Conservation (phyloP, 2,797 vertebrate genomes). For the Oceanodroma leucorhoa region DNA sequence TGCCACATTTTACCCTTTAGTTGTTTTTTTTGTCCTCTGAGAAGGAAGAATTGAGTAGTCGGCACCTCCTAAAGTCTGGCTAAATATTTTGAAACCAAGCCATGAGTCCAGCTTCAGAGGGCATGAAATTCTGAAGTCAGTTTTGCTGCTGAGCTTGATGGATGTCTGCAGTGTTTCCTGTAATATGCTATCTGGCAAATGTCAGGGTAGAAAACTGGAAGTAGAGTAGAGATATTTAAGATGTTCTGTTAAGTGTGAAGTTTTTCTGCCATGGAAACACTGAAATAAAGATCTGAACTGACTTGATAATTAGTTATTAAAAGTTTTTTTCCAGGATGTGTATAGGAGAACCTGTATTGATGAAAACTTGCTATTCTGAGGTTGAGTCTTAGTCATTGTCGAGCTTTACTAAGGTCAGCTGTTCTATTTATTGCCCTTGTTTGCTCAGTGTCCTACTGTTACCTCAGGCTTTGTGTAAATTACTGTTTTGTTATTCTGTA, state of each 20-base stretch:
- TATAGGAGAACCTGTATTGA: neutral
- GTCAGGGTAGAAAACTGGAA: neutral
- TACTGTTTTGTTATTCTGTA: neutral
- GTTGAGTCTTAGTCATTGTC: neutral
- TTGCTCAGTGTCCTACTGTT: neutral
- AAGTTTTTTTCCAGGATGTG: neutral
- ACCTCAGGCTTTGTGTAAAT: neutral
- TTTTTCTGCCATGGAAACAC: neutral
- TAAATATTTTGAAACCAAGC: neutral
- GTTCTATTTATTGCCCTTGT: neutral
- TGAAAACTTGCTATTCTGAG: neutral
- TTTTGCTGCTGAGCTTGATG: neutral
- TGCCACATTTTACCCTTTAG: neutral
- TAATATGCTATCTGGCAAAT: neutral
- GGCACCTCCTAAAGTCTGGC: neutral
- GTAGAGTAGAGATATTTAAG: neutral
- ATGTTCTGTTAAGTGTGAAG: neutral
- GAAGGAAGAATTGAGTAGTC: neutral
- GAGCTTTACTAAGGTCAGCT: neutral
- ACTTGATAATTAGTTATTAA: neutral
- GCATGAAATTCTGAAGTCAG: neutral
- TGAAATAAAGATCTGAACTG: neutral
- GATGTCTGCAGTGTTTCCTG: neutral
- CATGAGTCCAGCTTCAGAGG: neutral
- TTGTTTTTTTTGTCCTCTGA: neutral